A percentile compares a stretch with the other conserved stretches of the same genome.
phyloP scores from a whole-genome alignment of 1,140 invertebrate species.

The Drosophila sp. region DNA sequence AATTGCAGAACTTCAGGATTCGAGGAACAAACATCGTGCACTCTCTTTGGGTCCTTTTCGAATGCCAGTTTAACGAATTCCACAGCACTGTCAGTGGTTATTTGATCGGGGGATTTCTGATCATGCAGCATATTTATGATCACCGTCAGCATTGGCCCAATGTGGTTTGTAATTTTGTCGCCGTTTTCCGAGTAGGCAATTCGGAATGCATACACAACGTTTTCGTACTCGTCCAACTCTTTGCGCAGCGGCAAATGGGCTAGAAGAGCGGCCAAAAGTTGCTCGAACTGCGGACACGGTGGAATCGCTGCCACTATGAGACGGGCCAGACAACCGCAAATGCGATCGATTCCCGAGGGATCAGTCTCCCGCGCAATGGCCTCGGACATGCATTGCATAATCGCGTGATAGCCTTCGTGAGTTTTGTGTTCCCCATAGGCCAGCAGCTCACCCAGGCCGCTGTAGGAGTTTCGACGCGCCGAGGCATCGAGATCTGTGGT shows the following conservation, averaged over 20 bases:
- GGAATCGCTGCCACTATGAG: constrained; percentile 87
- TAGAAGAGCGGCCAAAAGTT: constrained; percentile 89
- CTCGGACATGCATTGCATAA: constrained; percentile 87
- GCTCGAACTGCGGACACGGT: constrained; percentile 86
- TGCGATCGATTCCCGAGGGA: constrained; percentile 88
- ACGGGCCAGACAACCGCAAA: constrained; percentile 90
- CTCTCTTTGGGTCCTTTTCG: constrained; percentile 85
- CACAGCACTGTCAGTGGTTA: constrained; percentile 68
- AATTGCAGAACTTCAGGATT: constrained; percentile 59
- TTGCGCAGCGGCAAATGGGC: constrained; percentile 89
- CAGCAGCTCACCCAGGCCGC: constrained; percentile 89
- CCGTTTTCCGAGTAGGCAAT: constrained; percentile 86
- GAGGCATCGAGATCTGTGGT: constrained; percentile 86
- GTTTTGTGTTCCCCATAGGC: constrained; percentile 83
- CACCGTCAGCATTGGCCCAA: constrained; percentile 85
- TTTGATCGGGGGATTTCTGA: constrained; percentile 71
- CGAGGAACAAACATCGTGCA: constrained; percentile 72
- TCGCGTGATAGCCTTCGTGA: constrained; percentile 80
- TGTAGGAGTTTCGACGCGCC: constrained; percentile 90
- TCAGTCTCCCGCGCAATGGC: constrained; percentile 86
- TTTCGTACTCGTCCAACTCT: constrained; percentile 89
- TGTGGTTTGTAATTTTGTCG: constrained; percentile 83
- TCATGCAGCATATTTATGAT: constrained; percentile 84
- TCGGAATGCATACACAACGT: constrained; percentile 87
- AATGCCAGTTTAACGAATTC: constrained; percentile 85